A percentile compares a stretch with the other conserved stretches of the same genome.
Conservation (phyloP, 2,113 vertebrate genomes). For the Caranx ignobilis region DNA sequence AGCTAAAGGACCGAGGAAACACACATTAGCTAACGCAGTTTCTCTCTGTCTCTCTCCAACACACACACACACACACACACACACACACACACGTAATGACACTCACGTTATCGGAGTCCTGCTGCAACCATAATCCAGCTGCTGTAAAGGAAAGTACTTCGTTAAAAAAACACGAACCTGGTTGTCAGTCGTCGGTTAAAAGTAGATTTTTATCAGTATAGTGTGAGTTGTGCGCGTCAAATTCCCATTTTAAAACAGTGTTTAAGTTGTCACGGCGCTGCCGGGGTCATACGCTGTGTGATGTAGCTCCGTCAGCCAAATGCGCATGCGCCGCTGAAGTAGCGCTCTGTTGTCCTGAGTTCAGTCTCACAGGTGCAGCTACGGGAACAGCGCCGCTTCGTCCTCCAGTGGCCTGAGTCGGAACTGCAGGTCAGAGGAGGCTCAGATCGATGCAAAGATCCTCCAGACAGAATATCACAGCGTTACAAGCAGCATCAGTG, state of each 20-base stretch:
- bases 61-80: too few relatives aligned
- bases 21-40: too few relatives aligned
- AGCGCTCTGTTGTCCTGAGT: rapidly evolving
- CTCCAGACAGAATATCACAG: too few relatives aligned
- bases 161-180: neutral
- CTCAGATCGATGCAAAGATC: neutral
- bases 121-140: neutral
- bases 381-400: neutral
- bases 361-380: slow-evolving; percentile 26
- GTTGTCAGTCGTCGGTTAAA: neutral
- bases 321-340: slow-evolving; percentile 42
- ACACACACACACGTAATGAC: slow-evolving; percentile 27
- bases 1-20: neutral
- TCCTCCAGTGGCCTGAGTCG: neutral
- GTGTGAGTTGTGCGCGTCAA: rapidly evolving
- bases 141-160: neutral
- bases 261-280: neutral
- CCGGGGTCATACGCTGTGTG: too few relatives aligned
- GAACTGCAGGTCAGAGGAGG: neutral
- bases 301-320: too few relatives aligned
- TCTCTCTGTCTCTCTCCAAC: too few relatives aligned
- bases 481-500: too few relatives aligned
- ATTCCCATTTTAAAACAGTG: neutral
- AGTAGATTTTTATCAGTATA: rapidly evolving
- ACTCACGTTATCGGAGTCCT: slow-evolving; percentile 52